Evolutionary conservation across 2,888 invertebrate genomes (phyloP), one percentile per base, ranked within the genome.

Genomic region (Fragum sueziense): DNA sequence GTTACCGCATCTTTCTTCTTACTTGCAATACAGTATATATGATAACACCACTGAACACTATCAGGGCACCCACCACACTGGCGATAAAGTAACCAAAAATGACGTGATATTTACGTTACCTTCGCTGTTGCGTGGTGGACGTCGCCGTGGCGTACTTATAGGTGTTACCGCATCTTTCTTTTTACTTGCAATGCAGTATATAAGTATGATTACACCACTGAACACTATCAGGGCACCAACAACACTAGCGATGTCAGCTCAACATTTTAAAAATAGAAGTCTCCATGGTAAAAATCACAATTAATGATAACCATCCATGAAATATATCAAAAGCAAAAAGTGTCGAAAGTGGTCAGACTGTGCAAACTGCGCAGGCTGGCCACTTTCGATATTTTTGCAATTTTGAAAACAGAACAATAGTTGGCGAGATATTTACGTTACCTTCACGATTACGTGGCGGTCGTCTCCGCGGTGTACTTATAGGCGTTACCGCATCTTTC

Each of bases 161-260:
- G 57, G 74, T 7, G 68, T 74, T 20, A 82, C 82, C 14, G 67
- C 33, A 61, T 82, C 67, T 41, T 82, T 82, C 54, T 79, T 62
- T 34, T 70, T 79, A 31, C 62, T 79, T 4, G 70, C 75, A 20
- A 82, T 74, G 61, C 82, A 82, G 11, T 65, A 34, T 7, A 82
- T 70, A 7, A 82, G 79, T 17, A 68, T 68, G 0, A 74, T 52
- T 0, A 73, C 79, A 6, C 75, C 52, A 7, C 70, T 65, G 41
- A 79, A 47, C 22, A 82, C 79, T n/a, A 76, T 54, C 25, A 82
- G 67, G 14, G 79, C 79, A 22, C 79, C 82, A 2, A 82, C 74
- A 7, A 79, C 70, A 54, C 82, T 47, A n/a, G 47, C 47, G n/a
- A n/a, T n/a, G n/a, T n/a, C n/a, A n/a, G n/a, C n/a, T n/a, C n/a